Evolutionary conservation across 2,888 invertebrate species (phyloP).

Genomic region (Epistrophella euchroma): DNA sequence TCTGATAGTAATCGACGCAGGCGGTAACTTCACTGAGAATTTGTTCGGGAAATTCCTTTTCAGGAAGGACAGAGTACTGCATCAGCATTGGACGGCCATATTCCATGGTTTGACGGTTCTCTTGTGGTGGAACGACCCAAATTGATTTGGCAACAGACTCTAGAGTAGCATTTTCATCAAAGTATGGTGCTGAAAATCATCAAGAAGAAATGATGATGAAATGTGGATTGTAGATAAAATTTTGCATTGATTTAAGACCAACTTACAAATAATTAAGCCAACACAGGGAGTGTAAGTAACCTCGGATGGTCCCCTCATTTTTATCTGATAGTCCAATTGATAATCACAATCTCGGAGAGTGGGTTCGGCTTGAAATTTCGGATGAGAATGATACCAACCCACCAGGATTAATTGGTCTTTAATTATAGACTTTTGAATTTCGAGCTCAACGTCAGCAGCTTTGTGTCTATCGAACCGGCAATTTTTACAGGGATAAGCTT

Average conservation of each 20-base stretch:
- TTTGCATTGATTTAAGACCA: neutral
- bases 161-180: constrained; percentile 90
- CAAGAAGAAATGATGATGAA: neutral
- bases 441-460: constrained; percentile 90
- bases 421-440: constrained; percentile 93
- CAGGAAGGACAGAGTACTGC: constrained; percentile 93
- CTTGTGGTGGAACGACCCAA: constrained; percentile 98
- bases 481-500: constrained; percentile 94
- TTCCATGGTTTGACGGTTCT: constrained; percentile 93
- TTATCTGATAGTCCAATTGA: constrained; percentile 97
- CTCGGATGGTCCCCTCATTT: constrained; percentile 95
- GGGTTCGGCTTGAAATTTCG: constrained; percentile 93
- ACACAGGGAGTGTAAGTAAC: constrained; percentile 97
- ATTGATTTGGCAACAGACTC: constrained; percentile 94
- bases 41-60: constrained; percentile 91
- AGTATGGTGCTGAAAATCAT: constrained; percentile 90
- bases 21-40: constrained; percentile 94
- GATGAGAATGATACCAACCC: constrained; percentile 99
- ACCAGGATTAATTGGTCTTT: constrained; percentile 92
- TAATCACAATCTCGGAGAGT: constrained; percentile 95
- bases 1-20: constrained; percentile 93
- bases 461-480: constrained; percentile 91
- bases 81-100: constrained; percentile 96
- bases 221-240: neutral
- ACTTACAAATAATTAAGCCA: constrained; percentile 95